Percentiles rank a stretch among this genome's conserved stretches.
Evolutionary conservation across 2,797 vertebrate genomes (phyloP).

Genomic region (Spondyliosoma cantharus): DNA sequence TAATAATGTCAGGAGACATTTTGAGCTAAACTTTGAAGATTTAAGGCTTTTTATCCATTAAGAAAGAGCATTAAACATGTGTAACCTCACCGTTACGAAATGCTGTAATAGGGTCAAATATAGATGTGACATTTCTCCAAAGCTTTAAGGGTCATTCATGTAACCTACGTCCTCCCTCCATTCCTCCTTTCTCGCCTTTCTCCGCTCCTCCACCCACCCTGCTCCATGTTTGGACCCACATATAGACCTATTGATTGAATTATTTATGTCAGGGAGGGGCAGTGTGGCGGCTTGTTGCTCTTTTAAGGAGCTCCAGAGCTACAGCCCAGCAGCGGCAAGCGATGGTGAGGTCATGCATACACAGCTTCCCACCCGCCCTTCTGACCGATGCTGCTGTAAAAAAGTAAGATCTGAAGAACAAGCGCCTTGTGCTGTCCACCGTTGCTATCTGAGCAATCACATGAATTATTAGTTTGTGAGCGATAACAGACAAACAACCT

Average conservation of each 20-base stretch:
- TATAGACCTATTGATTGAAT: conserved; percentile 75
- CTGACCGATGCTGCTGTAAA: conserved; percentile 28
- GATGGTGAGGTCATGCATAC: conserved; percentile 15
- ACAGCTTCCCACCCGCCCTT: neutral
- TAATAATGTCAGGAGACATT: conserved; percentile 10
- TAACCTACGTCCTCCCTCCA: conserved; percentile 25
- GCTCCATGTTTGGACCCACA: conserved; percentile 60
- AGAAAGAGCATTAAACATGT: neutral
- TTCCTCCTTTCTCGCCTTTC: conserved; percentile 13
- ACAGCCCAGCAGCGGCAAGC: conserved; percentile 26
- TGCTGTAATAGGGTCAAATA: neutral
- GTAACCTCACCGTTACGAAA: neutral
- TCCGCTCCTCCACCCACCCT: conserved; percentile 41
- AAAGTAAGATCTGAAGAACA: conserved; percentile 5
- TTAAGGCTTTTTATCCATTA: neutral
- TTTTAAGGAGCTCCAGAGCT: conserved; percentile 6
- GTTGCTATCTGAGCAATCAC: neutral
- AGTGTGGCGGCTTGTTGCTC: conserved; percentile 50
- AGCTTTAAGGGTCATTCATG: conserved; percentile 43
- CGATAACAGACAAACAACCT: neutral
- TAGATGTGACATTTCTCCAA: neutral
- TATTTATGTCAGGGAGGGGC: conserved; percentile 76
- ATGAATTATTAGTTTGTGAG: neutral
- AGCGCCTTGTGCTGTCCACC: neutral
- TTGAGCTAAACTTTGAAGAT: conserved; percentile 1